These are phyloP conservation scores for Linhomoeus sp. DNA, from an alignment of 2,888 invertebrate species.

Conservation along the genomic window DNA sequence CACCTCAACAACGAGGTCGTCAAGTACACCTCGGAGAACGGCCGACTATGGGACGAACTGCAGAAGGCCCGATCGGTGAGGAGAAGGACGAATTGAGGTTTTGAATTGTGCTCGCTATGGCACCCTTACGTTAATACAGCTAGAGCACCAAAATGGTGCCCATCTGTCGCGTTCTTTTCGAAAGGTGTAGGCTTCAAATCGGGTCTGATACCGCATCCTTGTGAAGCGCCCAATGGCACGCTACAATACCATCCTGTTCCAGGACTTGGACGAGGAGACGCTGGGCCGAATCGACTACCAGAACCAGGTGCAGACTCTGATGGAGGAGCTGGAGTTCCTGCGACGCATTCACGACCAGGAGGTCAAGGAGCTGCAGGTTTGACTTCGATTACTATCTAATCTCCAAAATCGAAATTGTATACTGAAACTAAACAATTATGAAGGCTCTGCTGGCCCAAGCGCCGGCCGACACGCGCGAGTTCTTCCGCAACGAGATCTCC, in stretches of 20 bases:
- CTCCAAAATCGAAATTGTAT: too few species aligned
- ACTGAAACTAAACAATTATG: too few species aligned
- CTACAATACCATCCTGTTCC: too few species aligned
- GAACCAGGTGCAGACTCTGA: conserved; percentile 27
- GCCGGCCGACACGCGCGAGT: conserved; percentile 26
- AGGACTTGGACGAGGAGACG: conserved; percentile 31
- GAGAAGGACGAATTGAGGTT: background rate
- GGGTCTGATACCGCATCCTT: too few species aligned
- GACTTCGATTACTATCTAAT: too few species aligned
- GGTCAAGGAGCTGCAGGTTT: conserved; percentile 27
- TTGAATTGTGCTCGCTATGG: too few species aligned
- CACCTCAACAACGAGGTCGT: conserved; percentile 25
- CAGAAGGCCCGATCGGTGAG: conserved; percentile 17
- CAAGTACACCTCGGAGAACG: conserved; percentile 22
- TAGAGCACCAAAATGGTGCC: too few species aligned
- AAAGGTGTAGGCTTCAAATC: too few species aligned
- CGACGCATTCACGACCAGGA: conserved; percentile 19
- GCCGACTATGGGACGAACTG: conserved; percentile 24
- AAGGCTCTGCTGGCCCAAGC: conserved; percentile 25
- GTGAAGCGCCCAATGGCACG: too few species aligned
- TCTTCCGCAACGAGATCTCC: conserved; percentile 37
- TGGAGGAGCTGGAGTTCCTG: conserved; percentile 28
- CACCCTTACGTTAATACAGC: too few species aligned
- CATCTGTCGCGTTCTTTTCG: too few species aligned
- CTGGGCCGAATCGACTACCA: conserved; percentile 28